phyloP scores from a whole-genome alignment of 1,140 invertebrate species.

The Meloidogyne exigua region DNA sequence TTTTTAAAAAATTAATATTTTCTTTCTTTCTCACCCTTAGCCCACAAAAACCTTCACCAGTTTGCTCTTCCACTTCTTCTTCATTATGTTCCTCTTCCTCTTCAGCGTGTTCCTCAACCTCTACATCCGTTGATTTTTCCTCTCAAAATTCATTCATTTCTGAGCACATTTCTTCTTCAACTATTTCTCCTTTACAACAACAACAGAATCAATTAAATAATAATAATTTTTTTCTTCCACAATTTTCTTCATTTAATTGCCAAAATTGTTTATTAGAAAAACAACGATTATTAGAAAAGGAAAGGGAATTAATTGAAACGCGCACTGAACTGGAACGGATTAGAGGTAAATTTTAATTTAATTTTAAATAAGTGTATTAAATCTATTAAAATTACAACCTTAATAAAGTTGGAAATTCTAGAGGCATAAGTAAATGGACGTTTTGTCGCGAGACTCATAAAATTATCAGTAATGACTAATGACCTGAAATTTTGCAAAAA shows the following conservation, averaged over 20 bases:
- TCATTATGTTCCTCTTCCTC: background rate
- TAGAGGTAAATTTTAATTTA: background rate
- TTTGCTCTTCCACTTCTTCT: constrained; percentile 2
- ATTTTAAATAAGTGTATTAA: background rate
- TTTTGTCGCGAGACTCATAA: no score
- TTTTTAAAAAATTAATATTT: background rate
- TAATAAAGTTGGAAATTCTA: no score
- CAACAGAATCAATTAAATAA: background rate
- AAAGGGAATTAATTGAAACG: constrained; percentile 24
- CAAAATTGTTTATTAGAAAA: constrained; percentile 16
- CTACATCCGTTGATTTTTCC: background rate
- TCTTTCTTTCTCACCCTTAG: background rate
- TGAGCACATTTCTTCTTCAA: constrained; percentile 4
- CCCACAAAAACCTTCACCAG: constrained; percentile 29
- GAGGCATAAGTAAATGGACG: no score
- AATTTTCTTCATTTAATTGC: background rate
- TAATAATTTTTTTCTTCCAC: background rate
- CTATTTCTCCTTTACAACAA: background rate
- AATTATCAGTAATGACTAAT: no score
- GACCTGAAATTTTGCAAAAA: no score
- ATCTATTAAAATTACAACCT: no score
- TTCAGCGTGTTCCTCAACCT: background rate
- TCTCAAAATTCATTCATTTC: background rate
- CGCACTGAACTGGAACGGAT: constrained; percentile 24
- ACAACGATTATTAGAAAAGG: constrained; percentile 13